These are phyloP conservation scores for Muntiacus muntjak DNA, from an alignment of 2,113 vertebrate species.

Conservation along the genomic window DNA sequence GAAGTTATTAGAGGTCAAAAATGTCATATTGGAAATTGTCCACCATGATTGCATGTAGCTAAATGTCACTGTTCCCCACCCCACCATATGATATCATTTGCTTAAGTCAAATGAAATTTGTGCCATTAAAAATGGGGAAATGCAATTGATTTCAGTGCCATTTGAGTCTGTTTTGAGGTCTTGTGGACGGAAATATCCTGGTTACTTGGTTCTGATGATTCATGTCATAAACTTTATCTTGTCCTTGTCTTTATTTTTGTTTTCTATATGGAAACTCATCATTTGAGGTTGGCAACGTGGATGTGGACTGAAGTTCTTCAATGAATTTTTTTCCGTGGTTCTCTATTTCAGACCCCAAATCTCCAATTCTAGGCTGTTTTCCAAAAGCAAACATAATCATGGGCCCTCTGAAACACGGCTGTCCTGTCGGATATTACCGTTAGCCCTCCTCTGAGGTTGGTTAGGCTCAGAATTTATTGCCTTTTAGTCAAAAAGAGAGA, in stretches of 20 bases:
- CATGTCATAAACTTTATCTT: slow-evolving; percentile 72
- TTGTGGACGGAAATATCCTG: slow-evolving; percentile 75
- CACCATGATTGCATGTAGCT: background rate
- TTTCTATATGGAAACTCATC: slow-evolving; percentile 73
- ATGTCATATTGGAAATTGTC: background rate
- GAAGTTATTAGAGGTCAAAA: background rate
- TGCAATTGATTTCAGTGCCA: slow-evolving; percentile 63
- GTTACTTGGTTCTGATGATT: slow-evolving; percentile 69
- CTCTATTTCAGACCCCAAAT: slow-evolving; percentile 43
- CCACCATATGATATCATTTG: slow-evolving; percentile 43
- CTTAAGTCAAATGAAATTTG: slow-evolving; percentile 72
- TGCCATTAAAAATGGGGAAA: slow-evolving; percentile 69
- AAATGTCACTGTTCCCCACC: background rate
- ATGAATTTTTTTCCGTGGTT: slow-evolving; percentile 59
- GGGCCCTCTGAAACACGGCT: background rate
- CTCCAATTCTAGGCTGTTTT: slow-evolving; percentile 43
- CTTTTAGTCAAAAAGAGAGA: slow-evolving; percentile 36
- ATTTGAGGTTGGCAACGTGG: slow-evolving; percentile 71
- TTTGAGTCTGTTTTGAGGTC: slow-evolving; percentile 71
- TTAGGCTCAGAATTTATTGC: background rate
- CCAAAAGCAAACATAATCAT: slow-evolving; percentile 29
- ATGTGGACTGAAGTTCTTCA: slow-evolving; percentile 60
- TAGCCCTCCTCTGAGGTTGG: background rate
- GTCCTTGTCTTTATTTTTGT: slow-evolving; percentile 74
- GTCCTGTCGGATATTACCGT: background rate